Percentiles rank a stretch among this genome's conserved stretches.
Conservation (phyloP, 2,888 invertebrate genomes). For the Hypolimnas misippus region DNA sequence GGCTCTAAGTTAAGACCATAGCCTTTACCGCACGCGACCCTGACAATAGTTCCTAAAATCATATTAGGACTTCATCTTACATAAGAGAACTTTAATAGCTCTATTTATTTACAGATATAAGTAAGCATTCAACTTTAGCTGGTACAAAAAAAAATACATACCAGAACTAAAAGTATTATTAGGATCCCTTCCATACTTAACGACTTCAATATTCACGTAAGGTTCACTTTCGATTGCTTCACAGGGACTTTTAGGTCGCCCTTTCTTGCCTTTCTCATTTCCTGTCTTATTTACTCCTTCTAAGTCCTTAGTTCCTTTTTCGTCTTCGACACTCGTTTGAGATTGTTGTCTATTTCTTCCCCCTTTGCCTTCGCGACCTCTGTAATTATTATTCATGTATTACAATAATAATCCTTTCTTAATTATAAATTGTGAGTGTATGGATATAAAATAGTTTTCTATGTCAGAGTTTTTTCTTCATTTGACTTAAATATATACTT, state of each 20-base stretch:
- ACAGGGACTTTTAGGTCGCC: conserved; percentile 86
- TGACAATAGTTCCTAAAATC: conserved; percentile 86
- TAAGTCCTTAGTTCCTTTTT: conserved; percentile 48
- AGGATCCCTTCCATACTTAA: conserved; percentile 88
- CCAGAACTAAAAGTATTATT: conserved; percentile 89
- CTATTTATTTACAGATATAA: not conserved
- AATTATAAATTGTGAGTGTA: too few species aligned
- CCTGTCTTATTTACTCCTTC: conserved; percentile 61
- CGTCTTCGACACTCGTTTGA: conserved; percentile 52
- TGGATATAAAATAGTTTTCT: too few species aligned
- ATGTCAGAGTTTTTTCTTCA: too few species aligned
- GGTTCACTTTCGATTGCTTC: conserved; percentile 86
- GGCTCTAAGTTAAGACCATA: conserved; percentile 89
- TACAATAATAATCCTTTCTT: too few species aligned
- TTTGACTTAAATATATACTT: too few species aligned
- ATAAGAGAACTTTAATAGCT: not conserved
- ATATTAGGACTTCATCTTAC: conserved; percentile 6
- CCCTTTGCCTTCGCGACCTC: conserved; percentile 76
- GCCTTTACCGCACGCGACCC: conserved; percentile 90
- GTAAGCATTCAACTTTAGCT: too few species aligned
- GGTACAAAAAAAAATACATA: conserved; percentile 49
- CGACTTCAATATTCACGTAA: conserved; percentile 87
- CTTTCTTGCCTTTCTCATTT: conserved; percentile 69
- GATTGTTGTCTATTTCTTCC: conserved; percentile 62
- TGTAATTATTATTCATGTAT: conserved; percentile 49